Base-by-base conservation (phyloP, 1,140 invertebrate genomes). In the Drosophila pandora region DNA sequence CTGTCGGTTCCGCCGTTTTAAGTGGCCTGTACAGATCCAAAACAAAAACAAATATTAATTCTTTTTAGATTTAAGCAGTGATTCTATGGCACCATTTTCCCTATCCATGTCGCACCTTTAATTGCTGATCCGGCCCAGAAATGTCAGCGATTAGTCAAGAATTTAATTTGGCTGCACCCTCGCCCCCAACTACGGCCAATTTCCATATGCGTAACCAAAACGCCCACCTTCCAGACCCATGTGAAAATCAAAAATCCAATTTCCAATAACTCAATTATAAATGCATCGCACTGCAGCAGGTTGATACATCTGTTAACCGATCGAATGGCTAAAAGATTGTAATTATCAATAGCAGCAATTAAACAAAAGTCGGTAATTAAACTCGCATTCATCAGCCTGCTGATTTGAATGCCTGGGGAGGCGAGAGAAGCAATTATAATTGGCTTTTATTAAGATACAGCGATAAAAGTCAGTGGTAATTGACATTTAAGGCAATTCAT, bases 401-500 rank as follows among this genome's bases (percentile, higher is more conserved):
- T n/a, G 39, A 13, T 41, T 41, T 7, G 28, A 50, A 17, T 30
- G 25, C 6, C 10, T 5, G 9, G 28, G 23, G 6, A 30, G 64
- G 22, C 17, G 37, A 52, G 43, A 47, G 53, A 25, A 48, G 12
- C 49, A 52, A 47, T 34, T 56, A 65, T 65, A 75, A 65, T 54
- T 65, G 52, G 32, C 39, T 34, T 34, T 53, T 41, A 52, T 57
- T 69, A 21, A 69, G 63, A 69, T 56, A 57, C 39, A 12, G 55
- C 61, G 58, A 71, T 71, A 73, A 79, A 76, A 74, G 61, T 55
- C 50, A 68, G 34, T 64, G 73, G 72, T 85, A 85, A 85, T 81
- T 85, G 81, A 85, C 81, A 87, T 85, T 85, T 85, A 85, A 85
- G 81, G 63, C 73, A 74, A 85, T 85, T 85, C 77, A 85, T 85